Conservation (phyloP, 2,113 vertebrate species). For the Gallinago jamesoni region DNA sequence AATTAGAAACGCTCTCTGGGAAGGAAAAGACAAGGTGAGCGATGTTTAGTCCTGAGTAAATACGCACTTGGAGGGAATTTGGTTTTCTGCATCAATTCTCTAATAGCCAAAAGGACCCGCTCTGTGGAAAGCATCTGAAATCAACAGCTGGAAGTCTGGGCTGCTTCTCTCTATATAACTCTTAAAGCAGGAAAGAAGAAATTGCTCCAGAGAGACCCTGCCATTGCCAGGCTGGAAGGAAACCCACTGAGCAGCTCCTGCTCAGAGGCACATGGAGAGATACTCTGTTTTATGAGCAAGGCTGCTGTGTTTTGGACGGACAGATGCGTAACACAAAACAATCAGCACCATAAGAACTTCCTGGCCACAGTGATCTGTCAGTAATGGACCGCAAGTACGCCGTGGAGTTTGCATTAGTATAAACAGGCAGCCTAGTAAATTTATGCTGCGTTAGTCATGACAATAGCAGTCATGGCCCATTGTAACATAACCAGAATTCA, state of each 20-base stretch:
- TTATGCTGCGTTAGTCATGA: background rate
- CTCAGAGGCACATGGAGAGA: background rate
- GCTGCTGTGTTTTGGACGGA: background rate
- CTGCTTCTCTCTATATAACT: background rate
- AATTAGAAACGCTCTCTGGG: background rate
- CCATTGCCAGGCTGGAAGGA: background rate
- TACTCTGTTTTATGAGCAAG: background rate
- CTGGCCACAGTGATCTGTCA: background rate
- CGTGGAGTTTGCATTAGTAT: background rate
- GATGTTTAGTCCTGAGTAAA: background rate
- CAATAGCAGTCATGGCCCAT: background rate
- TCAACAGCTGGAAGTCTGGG: background rate
- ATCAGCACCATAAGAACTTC: background rate
- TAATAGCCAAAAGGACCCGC: background rate
- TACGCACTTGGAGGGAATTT: background rate
- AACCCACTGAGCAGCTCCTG: background rate
- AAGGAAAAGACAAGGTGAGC: background rate
- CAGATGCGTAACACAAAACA: background rate
- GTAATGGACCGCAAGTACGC: background rate
- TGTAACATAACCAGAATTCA: slow-evolving; percentile 25
- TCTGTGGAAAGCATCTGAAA: background rate
- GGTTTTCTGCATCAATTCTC: background rate
- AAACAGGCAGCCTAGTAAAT: slow-evolving; percentile 7
- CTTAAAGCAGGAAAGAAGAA: background rate
- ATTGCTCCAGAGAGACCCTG: background rate